Evolutionary conservation across 1,140 invertebrate genomes (phyloP), one percentile per base, ranked within the genome.

Genomic region (Harpegnathos saltator): DNA sequence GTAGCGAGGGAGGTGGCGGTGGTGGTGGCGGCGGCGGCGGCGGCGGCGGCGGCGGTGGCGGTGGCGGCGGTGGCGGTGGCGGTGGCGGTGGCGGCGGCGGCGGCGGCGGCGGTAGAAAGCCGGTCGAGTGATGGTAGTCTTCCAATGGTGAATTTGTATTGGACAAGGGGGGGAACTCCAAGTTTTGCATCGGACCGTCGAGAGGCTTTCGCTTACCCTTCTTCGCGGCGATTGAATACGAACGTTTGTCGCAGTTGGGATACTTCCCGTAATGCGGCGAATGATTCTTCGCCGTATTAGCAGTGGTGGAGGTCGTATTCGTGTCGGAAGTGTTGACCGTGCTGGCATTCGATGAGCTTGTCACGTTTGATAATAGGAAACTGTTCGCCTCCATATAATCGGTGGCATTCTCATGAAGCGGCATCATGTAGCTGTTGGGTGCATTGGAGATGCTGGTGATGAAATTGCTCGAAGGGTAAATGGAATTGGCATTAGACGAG

Each of bases 381-480:
- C 91, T 90, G 58, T 94, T 94, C 0, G 91, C 69, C 48, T 94
- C 93, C 50, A 94, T 82, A 44, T 94, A 94, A 78, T 94, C 94
- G 0, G 92, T 84, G 0, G 92, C 85, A 74, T 94, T 94, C 0
- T 94, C 93, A 29, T 94, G 94, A 7, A 94, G 44, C 1, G 93
- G 91, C 93, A 94, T 94, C 93, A 94, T 94, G 11, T 94, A 94
- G 66, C 92, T 93, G 0, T 91, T 91, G 2, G 94, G 89, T 5
- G 91, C 93, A 38, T 94, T 94, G 0, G 93, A 93, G 66, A 94
- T 94, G 33, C 93, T 93, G 1, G 91, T 91, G 14, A 94, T 94
- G 24, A 94, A 94, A 52, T 94, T 94, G 0, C 90, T 92, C 0
- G 92, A 91, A 1, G 93, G 92, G 85, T 94, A 94, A 33, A 94